Base-by-base conservation (phyloP, 2,113 vertebrate species). In the Sorex araneus region DNA sequence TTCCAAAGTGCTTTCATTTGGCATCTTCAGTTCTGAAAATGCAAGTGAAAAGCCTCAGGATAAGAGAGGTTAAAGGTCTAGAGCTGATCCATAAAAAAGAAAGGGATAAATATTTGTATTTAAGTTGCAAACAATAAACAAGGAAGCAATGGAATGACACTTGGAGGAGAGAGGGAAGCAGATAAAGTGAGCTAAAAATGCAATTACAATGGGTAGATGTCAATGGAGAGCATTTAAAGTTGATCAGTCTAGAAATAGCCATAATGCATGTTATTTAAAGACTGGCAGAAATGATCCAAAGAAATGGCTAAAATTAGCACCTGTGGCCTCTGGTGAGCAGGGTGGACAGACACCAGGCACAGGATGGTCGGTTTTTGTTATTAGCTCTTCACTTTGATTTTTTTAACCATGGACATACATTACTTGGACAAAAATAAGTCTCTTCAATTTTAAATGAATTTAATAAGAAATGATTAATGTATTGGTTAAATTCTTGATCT, bases 391-490 rank as follows among this genome's bases (percentile, higher is more conserved):
- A 28, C n/a, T 30, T 74, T 94, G n/a, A 23, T 40, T 36, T 85
- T 85, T 74, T 88, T 43, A 34, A 81, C 40, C 63, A 67, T 67
- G 27, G 88, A 45, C 1, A 2, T 60, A 67, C 18, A 79, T 71
- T 43, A 89, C n/a, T 43, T 71, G 60, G 57, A 81, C 82, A 79
- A 86, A 93, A 93, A 81, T 30, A 84, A 73, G 40, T 27, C 69
- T 64, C 67, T 36, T 89, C 84, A 86, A 91, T 91, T 73, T 90
- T 89, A 82, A 77, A 83, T 74, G 71, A 88, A 82, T 45, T 63
- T 50, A 91, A 77, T 82, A 57, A 71, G n/a, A 77, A 84, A 54
- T 70, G 19, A 77, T 47, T 47, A 54, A 85, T 21, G 60, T 87
- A 69, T 45, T 82, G 47, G 57, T 60, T 60, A 19, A 60, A 60